These are phyloP conservation scores for Sceliomorpha sp. DNA, from an alignment of 2,888 invertebrate species.

Conservation along the genomic window DNA sequence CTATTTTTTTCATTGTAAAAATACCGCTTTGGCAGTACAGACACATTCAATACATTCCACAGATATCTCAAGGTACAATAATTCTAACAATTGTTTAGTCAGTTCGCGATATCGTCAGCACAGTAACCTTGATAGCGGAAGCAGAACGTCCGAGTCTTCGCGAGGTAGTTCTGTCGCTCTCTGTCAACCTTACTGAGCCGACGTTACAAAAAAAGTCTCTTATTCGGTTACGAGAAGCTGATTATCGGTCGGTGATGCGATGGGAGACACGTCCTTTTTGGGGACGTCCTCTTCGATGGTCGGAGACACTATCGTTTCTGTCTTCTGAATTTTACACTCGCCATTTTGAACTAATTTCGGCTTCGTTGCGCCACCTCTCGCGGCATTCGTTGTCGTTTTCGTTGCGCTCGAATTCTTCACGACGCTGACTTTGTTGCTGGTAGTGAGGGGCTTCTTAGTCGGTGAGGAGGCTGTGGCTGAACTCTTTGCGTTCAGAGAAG, in stretches of 20 bases:
- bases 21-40: too few species aligned
- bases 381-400: constrained; percentile 48
- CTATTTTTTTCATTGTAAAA: too few species aligned
- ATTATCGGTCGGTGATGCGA: constrained; percentile 72
- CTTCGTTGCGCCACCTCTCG: constrained; percentile 44
- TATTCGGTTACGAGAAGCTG: constrained; percentile 76
- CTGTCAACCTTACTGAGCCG: too few species aligned
- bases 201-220: constrained; percentile 9
- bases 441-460: constrained; percentile 38
- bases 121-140: too few species aligned
- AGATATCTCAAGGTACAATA: too few species aligned
- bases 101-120: too few species aligned
- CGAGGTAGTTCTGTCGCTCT: too few species aligned
- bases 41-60: too few species aligned
- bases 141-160: too few species aligned
- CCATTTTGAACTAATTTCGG: constrained; percentile 69
- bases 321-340: constrained; percentile 62
- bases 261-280: constrained; percentile 82
- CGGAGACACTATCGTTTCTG: constrained; percentile 64
- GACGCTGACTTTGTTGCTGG: constrained; percentile 22
- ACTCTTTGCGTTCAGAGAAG: constrained; percentile 52
- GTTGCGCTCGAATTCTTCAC: constrained; percentile 47
- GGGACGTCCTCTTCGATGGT: constrained; percentile 76
- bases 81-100: too few species aligned
- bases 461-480: constrained; percentile 55